Base-by-base conservation (phyloP, 2,797 vertebrate species). In the Dallia pectoralis region DNA sequence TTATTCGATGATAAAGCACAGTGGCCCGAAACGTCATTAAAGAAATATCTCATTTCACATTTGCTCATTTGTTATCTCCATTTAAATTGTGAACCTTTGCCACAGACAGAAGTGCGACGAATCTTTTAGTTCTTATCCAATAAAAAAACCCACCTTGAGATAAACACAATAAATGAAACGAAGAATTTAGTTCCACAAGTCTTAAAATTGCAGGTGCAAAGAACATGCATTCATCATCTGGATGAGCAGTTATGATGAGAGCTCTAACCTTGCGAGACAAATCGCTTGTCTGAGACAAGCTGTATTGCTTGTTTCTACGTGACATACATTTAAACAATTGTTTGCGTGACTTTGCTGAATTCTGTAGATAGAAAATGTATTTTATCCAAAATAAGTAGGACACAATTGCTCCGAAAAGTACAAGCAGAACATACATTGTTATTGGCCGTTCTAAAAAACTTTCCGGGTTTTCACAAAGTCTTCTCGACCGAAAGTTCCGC, bases 211-310 rank as follows among this genome's bases (percentile, higher is more conserved):
- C 91, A 69, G 97, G 97, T 19, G 95, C 94, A 89, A 99, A 99
- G 87, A 99, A 99, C 96, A 99, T 95, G 12, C 95, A 94, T 82
- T 99, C 97, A 83, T 99, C 97, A 88, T 99, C 97, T 19, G 97
- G 97, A 82, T 99, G 97, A 74, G 97, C 97, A 61, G 93, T 98
- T 0, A 95, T 83, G 6, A 94, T 1, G 25, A 95, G 79, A 27
- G 88, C 92, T 27, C 84, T 87, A 63, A 88, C 22, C 2, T 81
- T 81, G 8, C 30, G 44, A 18, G 25, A 19, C 5, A 30, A 19
- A 16, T 71, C 67, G 53, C 53, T 25, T 32, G 49, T 1, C 4
- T 33, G 22, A 47, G 64, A 62, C 15, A 33, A 36, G 25, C 16
- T 15, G 22, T n/a, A 18, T 12, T 29, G 29, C 18, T 72, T 62